These are phyloP conservation scores for Andrena haemorrhoa DNA, from an alignment of 2,888 invertebrate genomes.

Conservation along the genomic window DNA sequence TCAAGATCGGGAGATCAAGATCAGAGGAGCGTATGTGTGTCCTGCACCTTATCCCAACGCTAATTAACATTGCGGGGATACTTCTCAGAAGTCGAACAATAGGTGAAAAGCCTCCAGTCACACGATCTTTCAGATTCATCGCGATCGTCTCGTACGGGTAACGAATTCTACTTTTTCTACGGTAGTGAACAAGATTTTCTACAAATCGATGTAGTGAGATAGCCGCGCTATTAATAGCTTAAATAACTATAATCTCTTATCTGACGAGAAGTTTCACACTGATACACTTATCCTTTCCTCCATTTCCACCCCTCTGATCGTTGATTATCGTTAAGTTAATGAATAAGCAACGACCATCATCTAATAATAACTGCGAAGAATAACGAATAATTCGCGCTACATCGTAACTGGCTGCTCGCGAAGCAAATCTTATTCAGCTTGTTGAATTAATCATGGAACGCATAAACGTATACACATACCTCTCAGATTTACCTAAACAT, in stretches of 20 bases:
- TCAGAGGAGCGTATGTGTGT: constrained; percentile 21
- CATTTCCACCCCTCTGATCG: too few species aligned
- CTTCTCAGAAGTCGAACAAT: constrained; percentile 42
- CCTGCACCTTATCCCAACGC: constrained; percentile 17
- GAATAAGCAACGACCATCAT: too few species aligned
- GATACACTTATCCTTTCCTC: too few species aligned
- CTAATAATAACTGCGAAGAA: too few species aligned
- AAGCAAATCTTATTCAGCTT: too few species aligned
- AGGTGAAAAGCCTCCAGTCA: constrained; percentile 27
- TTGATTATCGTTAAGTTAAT: too few species aligned
- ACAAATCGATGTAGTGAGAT: background rate
- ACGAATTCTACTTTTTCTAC: constrained; percentile 1
- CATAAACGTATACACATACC: too few species aligned
- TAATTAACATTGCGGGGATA: constrained; percentile 54
- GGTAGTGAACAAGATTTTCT: background rate
- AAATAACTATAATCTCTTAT: background rate
- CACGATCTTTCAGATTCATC: constrained; percentile 36
- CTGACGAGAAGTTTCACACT: too few species aligned
- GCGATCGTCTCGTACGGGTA: background rate
- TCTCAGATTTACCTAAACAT: too few species aligned
- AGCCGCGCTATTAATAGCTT: background rate
- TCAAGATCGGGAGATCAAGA: constrained; percentile 46
- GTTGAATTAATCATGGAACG: too few species aligned
- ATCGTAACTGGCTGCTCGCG: too few species aligned
- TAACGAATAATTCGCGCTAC: too few species aligned